Conservation (phyloP, 2,888 invertebrate genomes). For the Polyploca ridens region DNA sequence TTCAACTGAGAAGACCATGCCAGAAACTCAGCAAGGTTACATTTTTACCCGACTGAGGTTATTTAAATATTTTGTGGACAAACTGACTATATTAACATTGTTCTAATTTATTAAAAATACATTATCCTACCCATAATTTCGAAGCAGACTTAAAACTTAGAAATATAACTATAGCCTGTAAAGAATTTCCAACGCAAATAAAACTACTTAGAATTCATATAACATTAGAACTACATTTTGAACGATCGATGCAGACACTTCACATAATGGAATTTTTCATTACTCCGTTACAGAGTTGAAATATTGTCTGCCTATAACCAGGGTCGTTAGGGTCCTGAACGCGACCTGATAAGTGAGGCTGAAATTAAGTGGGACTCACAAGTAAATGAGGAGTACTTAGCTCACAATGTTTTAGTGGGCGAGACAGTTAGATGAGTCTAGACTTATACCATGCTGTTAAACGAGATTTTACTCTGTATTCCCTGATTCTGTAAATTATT, state of each 20-base stretch:
- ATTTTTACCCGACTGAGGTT: too few species aligned
- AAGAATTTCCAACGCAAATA: too few species aligned
- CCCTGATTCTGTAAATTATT: too few species aligned
- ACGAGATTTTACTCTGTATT: neutral
- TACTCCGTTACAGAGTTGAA: neutral
- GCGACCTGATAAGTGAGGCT: neutral
- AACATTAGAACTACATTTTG: neutral
- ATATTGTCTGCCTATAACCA: neutral
- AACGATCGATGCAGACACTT: neutral
- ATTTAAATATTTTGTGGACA: too few species aligned
- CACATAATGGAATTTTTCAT: neutral
- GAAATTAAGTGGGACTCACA: neutral
- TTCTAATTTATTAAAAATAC: too few species aligned
- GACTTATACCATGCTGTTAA: neutral
- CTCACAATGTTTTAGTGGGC: neutral
- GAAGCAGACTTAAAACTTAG: too few species aligned
- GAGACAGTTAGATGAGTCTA: neutral
- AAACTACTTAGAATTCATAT: too few species aligned
- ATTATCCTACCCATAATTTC: too few species aligned
- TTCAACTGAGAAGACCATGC: too few species aligned
- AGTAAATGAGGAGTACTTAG: conserved; percentile 1
- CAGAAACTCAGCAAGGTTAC: too few species aligned
- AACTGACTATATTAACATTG: too few species aligned
- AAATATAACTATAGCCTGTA: too few species aligned
- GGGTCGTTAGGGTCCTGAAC: neutral